These are phyloP conservation scores for Apantesis nais DNA, from an alignment of 2,888 invertebrate species.

Conservation along the genomic window DNA sequence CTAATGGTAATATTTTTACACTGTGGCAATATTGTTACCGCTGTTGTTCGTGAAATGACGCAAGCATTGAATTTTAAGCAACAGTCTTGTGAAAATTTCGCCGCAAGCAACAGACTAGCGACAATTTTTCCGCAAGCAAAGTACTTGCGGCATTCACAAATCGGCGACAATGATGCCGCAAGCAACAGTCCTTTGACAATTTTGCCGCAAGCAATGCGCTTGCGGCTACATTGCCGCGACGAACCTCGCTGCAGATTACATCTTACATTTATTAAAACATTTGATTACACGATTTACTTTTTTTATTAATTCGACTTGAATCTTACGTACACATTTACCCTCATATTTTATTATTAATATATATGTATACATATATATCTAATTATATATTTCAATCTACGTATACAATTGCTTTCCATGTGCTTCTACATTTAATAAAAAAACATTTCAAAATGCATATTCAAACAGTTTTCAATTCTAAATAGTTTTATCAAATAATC, in stretches of 20 bases:
- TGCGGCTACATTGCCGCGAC: background rate
- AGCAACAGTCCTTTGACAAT: background rate
- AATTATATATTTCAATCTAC: constrained; percentile 33
- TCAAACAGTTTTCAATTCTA: too few relatives aligned
- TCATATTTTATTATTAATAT: constrained; percentile 35
- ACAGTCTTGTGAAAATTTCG: background rate
- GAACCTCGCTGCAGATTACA: background rate
- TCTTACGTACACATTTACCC: constrained; percentile 45
- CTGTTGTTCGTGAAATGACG: background rate
- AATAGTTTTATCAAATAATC: background rate
- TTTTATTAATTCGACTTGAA: constrained; percentile 20
- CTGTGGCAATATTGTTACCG: background rate
- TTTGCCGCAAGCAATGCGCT: background rate
- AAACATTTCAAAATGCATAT: constrained; percentile 7
- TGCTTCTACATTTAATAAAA: constrained; percentile 23
- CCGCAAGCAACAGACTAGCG: background rate
- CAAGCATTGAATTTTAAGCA: background rate
- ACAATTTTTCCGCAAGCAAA: background rate
- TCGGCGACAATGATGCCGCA: background rate
- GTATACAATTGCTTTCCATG: constrained; percentile 43
- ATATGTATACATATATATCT: constrained; percentile 15
- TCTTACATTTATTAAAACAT: constrained; percentile 33
- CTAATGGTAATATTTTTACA: constrained; percentile 9
- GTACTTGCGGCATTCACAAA: too few relatives aligned
- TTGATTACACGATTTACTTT: constrained; percentile 30